Evolutionary conservation across 2,797 vertebrate species (phyloP).

Genomic region (Platalea minor): DNA sequence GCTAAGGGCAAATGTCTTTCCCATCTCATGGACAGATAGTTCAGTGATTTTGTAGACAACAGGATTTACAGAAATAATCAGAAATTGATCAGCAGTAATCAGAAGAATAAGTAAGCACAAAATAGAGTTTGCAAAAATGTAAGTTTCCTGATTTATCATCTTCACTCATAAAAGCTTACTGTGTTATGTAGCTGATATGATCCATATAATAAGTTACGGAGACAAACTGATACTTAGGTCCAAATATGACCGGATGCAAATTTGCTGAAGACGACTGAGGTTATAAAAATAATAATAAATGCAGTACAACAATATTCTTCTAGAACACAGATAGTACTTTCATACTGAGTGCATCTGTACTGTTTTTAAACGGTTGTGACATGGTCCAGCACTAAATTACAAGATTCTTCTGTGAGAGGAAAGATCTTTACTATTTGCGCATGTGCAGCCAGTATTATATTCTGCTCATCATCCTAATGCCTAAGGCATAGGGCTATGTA

Average conservation of each 20-base stretch:
- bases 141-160: background rate
- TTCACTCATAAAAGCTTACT: background rate
- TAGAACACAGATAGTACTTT: background rate
- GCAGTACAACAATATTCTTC: background rate
- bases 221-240: background rate
- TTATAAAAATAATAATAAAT: background rate
- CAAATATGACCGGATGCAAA: background rate
- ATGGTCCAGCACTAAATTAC: background rate
- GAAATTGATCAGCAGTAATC: background rate
- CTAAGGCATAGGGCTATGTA: background rate
- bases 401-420: background rate
- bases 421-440: background rate
- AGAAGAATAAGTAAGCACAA: background rate
- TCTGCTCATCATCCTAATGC: background rate
- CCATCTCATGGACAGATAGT: background rate
- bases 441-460: background rate
- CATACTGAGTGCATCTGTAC: background rate
- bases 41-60: background rate
- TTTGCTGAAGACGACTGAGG: background rate
- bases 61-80: background rate
- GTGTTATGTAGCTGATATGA: background rate
- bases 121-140: background rate
- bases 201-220: background rate
- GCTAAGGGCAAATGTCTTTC: background rate
- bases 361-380: background rate